These are phyloP conservation scores for Pararge aegeria DNA, from an alignment of 1,140 invertebrate genomes.

Conservation along the genomic window DNA sequence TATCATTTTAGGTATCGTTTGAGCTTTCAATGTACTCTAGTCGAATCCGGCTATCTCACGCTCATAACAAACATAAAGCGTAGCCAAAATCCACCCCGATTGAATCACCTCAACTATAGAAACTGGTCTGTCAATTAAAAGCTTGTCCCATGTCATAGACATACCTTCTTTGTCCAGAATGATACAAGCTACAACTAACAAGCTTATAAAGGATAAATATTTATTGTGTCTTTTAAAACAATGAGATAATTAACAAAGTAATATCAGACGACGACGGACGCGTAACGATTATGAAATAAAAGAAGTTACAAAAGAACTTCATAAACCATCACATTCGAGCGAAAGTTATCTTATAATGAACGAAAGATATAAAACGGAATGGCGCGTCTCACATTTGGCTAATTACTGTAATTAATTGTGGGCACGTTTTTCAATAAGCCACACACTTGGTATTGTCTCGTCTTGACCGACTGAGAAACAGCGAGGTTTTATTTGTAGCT, in stretches of 20 bases:
- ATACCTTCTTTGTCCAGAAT: too few species aligned
- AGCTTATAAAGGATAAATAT: too few species aligned
- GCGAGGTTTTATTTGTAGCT: conserved; percentile 23
- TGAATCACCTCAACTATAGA: too few species aligned
- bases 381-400: conserved; percentile 19
- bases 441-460: conserved; percentile 6
- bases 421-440: conserved; percentile 9
- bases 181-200: too few species aligned
- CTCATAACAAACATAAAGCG: too few species aligned
- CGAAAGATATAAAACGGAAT: conserved; percentile 21
- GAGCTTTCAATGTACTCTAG: too few species aligned
- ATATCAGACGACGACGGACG: background rate
- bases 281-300: conserved; percentile 13
- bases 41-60: too few species aligned
- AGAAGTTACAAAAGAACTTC: background rate
- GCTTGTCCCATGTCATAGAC: too few species aligned
- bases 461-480: conserved; percentile 12
- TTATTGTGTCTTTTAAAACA: too few species aligned
- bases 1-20: too few species aligned
- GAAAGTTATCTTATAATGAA: conserved; percentile 15
- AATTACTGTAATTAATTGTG: conserved; percentile 20
- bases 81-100: too few species aligned
- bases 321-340: background rate
- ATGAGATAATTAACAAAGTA: background rate
- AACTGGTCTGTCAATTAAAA: too few species aligned